phyloP scores from a whole-genome alignment of 2,888 invertebrate species.

The Pristionchus japonicus region DNA sequence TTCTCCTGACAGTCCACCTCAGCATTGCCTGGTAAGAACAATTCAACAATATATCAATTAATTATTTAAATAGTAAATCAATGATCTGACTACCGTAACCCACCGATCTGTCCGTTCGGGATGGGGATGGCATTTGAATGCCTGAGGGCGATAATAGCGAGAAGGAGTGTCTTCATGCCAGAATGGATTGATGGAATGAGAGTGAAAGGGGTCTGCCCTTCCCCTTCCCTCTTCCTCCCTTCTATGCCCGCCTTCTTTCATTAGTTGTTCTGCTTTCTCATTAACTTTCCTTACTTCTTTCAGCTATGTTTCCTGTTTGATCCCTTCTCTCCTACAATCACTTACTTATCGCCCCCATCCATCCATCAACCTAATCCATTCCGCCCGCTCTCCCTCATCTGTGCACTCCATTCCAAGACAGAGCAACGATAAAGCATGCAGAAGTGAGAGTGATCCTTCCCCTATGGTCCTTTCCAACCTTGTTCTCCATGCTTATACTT shows the following conservation, averaged over 20 bases:
- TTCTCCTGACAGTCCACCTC: conserved; percentile 75
- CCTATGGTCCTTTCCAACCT: neutral
- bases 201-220: neutral
- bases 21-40: conserved; percentile 65
- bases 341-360: conserved; percentile 29
- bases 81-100: conserved; percentile 15
- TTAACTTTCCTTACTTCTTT: conserved; percentile 39
- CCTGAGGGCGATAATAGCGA: conserved; percentile 1
- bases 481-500: neutral
- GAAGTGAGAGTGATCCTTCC: neutral
- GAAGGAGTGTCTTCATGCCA: conserved; percentile 45
- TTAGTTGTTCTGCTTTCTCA: conserved; percentile 4
- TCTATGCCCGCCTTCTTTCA: conserved; percentile 10
- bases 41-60: neutral
- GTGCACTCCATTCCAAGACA: neutral
- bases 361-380: conserved; percentile 36
- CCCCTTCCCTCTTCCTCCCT: too few relatives aligned
- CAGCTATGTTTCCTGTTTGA: conserved; percentile 30
- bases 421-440: neutral
- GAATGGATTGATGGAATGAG: neutral
- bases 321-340: conserved; percentile 26
- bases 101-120: conserved; percentile 67
- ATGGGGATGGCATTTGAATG: conserved; percentile 57
- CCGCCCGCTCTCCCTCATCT: neutral
- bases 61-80: neutral